phyloP scores from a whole-genome alignment of 1,140 invertebrate species.

The Macrocentrus cingulum region DNA sequence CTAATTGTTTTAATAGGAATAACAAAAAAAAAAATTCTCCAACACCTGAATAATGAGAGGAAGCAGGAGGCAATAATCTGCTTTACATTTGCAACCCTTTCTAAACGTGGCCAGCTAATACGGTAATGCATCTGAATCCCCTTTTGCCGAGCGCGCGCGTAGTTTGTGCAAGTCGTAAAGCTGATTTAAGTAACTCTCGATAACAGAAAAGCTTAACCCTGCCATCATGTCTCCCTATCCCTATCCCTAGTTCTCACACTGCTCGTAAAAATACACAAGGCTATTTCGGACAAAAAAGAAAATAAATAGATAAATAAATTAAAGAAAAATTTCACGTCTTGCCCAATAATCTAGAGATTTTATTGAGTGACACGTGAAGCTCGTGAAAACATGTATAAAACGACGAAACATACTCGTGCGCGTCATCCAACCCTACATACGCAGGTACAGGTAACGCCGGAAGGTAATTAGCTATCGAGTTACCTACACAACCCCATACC shows the following conservation, averaged over 20 bases:
- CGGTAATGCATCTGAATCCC: conserved; percentile 57
- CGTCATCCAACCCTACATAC: conserved; percentile 26
- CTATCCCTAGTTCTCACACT: not conserved
- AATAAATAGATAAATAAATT: too few relatives aligned
- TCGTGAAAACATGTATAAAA: conserved; percentile 20
- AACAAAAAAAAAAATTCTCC: conserved; percentile 20
- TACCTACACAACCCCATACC: conserved; percentile 34
- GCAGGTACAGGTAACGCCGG: conserved; percentile 30
- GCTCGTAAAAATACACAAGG: too few relatives aligned
- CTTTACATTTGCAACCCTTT: conserved; percentile 55
- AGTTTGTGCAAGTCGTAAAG: conserved; percentile 55
- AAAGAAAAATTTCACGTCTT: too few relatives aligned
- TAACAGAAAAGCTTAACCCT: conserved; percentile 40
- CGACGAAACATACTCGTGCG: conserved; percentile 27
- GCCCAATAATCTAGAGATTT: too few relatives aligned
- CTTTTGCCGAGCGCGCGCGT: conserved; percentile 32
- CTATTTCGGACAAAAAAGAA: too few relatives aligned
- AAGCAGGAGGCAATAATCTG: conserved; percentile 46
- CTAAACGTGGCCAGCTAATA: conserved; percentile 55
- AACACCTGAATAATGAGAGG: not conserved
- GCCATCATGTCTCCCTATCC: not conserved
- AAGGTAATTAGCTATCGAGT: conserved; percentile 46
- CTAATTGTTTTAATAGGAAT: not conserved
- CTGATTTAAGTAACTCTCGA: conserved; percentile 58
- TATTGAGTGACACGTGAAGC: conserved; percentile 10